phyloP scores from a whole-genome alignment of 2,797 vertebrate genomes.

The Hippocampus kuda region DNA sequence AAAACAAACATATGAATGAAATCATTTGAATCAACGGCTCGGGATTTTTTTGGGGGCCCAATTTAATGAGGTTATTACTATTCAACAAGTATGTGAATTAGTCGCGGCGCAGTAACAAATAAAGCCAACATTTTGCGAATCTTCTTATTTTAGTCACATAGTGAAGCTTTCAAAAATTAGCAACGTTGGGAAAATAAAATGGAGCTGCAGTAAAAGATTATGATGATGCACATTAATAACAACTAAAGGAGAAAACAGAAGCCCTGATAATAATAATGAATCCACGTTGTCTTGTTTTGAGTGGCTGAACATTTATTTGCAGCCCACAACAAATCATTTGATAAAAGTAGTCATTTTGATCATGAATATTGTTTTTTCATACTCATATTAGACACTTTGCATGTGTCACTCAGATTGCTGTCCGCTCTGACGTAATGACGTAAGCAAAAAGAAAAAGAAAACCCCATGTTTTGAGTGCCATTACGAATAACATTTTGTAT shows the following conservation, averaged over 20 bases:
- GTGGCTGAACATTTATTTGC: background rate
- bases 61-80: slow-evolving; percentile 4
- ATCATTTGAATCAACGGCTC: background rate
- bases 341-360: background rate
- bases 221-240: background rate
- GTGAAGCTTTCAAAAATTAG: background rate
- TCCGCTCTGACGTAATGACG: background rate
- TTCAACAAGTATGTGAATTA: background rate
- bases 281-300: no score
- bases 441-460: background rate
- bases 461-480: no score
- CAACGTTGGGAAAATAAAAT: background rate
- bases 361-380: background rate
- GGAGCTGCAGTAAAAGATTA: background rate
- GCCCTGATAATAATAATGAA: no score
- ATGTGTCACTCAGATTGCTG: background rate
- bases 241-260: background rate
- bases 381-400: background rate
- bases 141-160: background rate
- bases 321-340: background rate
- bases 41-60: background rate
- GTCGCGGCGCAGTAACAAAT: background rate
- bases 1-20: background rate
- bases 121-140: background rate
- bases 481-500: background rate